phyloP scores from a whole-genome alignment of 2,888 invertebrate species.

The Pachycephus smyrnensis region DNA sequence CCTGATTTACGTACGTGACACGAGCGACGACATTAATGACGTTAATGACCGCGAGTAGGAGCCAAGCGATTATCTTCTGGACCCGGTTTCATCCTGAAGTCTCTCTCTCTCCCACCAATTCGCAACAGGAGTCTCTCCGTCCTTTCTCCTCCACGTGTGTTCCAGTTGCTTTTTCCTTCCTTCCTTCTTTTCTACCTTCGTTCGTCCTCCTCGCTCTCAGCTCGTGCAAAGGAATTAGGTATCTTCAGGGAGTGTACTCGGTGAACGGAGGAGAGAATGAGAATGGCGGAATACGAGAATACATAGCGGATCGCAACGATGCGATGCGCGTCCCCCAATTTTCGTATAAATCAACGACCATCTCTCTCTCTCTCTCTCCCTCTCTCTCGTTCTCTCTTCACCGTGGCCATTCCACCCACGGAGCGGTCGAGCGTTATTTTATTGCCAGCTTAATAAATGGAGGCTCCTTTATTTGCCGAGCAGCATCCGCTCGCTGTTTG shows the following conservation, averaged over 20 bases:
- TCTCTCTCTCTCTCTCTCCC: not conserved
- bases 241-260: not conserved
- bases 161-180: constrained; percentile 20
- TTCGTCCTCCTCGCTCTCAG: not conserved
- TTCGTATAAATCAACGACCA: constrained; percentile 2
- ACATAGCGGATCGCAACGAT: not conserved
- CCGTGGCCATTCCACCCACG: constrained; percentile 52
- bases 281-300: not conserved
- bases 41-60: constrained; percentile 31
- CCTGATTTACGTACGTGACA: not conserved
- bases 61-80: constrained; percentile 16
- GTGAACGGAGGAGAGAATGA: not conserved
- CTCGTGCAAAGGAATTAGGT: not conserved
- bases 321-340: constrained; percentile 2
- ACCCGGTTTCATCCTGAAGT: constrained; percentile 21
- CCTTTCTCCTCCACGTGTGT: not conserved
- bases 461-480: constrained; percentile 61
- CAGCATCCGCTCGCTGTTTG: constrained; percentile 61
- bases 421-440: constrained; percentile 54
- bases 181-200: constrained; percentile 17
- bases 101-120: constrained; percentile 23
- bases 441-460: constrained; percentile 65
- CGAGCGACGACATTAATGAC: constrained; percentile 41
- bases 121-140: not conserved
- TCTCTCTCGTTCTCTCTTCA: constrained; percentile 10